A percentile compares a stretch with the other conserved stretches of the same genome.
phyloP scores from a whole-genome alignment of 2,888 invertebrate species.

The Aricia artaxerxes region DNA sequence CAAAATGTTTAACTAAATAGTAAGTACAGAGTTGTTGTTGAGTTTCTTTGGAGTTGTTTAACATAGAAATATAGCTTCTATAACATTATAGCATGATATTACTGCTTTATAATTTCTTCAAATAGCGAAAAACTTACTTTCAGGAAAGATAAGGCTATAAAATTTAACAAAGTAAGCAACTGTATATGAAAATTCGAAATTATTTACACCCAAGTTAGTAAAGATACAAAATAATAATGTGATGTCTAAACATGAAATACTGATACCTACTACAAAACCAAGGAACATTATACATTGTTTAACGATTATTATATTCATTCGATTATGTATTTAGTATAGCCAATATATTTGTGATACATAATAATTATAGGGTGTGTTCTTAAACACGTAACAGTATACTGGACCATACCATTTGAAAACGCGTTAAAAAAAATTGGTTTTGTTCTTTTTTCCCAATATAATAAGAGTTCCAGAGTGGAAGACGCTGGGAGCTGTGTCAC shows the following conservation, averaged over 20 bases:
- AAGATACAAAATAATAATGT: conserved; percentile 1
- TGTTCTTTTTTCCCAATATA: no score
- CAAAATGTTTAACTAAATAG: not conserved
- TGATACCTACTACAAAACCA: conserved; percentile 10
- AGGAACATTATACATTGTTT: conserved; percentile 7
- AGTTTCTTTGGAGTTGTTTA: not conserved
- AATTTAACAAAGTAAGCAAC: not conserved
- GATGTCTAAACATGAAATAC: conserved; percentile 14
- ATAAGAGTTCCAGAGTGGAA: no score
- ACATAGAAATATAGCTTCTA: not conserved
- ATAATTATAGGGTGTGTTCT: not conserved
- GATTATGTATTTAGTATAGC: not conserved
- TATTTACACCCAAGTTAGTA: not conserved
- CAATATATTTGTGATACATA: not conserved
- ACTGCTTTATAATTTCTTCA: not conserved
- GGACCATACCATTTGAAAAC: not conserved
- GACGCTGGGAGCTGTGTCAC: no score
- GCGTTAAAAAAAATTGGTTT: not conserved
- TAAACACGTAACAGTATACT: not conserved
- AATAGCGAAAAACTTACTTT: not conserved
- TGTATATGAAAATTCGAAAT: not conserved
- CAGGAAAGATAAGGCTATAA: not conserved
- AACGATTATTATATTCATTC: not conserved
- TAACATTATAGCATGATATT: not conserved
- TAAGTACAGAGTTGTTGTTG: conserved; percentile 19